These are phyloP conservation scores for Megatriorchis doriae DNA, from an alignment of 2,113 vertebrate species.

Conservation along the genomic window DNA sequence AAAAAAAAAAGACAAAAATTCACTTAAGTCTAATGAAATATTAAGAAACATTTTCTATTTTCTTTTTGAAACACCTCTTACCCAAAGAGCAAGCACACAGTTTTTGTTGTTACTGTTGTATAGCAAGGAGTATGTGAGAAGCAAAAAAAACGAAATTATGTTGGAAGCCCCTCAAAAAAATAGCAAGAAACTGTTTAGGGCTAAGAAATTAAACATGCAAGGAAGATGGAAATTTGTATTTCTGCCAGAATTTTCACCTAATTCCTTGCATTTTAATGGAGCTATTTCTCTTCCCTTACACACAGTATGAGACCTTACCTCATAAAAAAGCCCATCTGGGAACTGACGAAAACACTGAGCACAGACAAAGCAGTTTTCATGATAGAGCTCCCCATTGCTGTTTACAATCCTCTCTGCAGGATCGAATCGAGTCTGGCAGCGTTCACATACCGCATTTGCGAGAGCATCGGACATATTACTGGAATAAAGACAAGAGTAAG, in stretches of 20 bases:
- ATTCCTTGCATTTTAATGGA: not conserved
- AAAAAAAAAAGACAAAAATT: not conserved
- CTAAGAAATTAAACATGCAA: not conserved
- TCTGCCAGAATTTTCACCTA: not conserved
- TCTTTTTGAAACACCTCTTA: not conserved
- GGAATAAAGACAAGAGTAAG: not conserved
- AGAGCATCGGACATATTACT: conserved; percentile 77
- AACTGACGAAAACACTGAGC: conserved; percentile 80
- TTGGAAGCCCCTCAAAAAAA: not conserved
- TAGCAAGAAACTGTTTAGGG: not conserved
- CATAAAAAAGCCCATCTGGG: conserved; percentile 78
- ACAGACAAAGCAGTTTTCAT: conserved; percentile 78
- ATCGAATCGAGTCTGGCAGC: conserved; percentile 69
- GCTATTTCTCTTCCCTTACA: not conserved
- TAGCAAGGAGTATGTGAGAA: not conserved
- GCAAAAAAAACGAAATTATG: not conserved
- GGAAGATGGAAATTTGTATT: not conserved
- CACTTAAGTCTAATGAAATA: not conserved
- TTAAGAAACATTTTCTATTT: not conserved
- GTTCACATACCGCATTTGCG: conserved; percentile 71
- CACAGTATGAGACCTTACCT: conserved; percentile 55
- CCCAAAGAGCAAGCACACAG: not conserved
- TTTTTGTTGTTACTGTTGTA: not conserved
- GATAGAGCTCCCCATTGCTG: conserved; percentile 76
- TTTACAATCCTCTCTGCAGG: conserved; percentile 73